Evolutionary conservation across 2,888 invertebrate genomes (phyloP).

Genomic region (Dexiosoma caninum): DNA sequence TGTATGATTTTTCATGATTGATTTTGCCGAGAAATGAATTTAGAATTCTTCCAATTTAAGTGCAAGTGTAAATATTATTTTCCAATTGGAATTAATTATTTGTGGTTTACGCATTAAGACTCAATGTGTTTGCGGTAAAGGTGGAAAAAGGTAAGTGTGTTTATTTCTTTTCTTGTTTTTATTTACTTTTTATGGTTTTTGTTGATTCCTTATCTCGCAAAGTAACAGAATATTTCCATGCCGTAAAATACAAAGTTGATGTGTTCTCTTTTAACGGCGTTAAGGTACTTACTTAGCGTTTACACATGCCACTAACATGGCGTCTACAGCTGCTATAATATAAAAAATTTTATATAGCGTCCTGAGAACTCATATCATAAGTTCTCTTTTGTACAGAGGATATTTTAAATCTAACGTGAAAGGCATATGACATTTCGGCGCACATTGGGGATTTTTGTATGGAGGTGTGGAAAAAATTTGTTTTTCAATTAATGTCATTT

Average conservation of each 20-base stretch:
- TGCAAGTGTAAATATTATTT: background rate
- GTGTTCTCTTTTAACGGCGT: background rate
- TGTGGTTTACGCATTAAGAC: background rate
- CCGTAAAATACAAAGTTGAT: background rate
- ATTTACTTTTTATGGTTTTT: slow-evolving; percentile 22
- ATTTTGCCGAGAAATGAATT: slow-evolving; percentile 15
- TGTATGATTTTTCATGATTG: slow-evolving; percentile 1
- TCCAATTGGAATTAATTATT: background rate
- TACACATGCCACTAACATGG: too few relatives aligned
- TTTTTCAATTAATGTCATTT: too few relatives aligned
- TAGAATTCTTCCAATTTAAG: background rate
- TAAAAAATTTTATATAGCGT: too few relatives aligned
- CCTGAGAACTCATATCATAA: too few relatives aligned
- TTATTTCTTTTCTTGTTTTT: slow-evolving; percentile 4
- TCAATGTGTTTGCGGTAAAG: slow-evolving; percentile 16
- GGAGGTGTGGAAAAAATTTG: too few relatives aligned
- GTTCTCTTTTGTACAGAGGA: too few relatives aligned
- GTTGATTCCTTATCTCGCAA: slow-evolving; percentile 6
- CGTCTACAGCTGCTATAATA: too few relatives aligned
- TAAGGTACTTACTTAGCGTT: too few relatives aligned
- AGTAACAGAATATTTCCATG: background rate
- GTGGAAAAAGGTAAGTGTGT: slow-evolving; percentile 27
- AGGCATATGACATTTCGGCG: too few relatives aligned
- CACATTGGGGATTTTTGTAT: too few relatives aligned
- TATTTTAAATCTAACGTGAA: too few relatives aligned